phyloP scores from a whole-genome alignment of 2,797 vertebrate species.

The Chanos chanos region DNA sequence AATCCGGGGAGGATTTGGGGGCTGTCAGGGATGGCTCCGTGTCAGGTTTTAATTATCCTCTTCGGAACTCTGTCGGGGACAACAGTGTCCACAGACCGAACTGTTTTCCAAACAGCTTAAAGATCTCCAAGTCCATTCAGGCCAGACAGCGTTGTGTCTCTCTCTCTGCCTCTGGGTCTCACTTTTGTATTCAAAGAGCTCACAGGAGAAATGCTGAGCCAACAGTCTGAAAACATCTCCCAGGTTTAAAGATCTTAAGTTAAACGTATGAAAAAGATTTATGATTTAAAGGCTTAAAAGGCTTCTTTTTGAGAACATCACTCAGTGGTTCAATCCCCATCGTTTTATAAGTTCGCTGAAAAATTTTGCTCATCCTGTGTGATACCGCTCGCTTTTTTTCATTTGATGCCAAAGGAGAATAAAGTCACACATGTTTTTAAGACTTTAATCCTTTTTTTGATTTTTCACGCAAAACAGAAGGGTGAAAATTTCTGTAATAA shows the following conservation, averaged over 20 bases:
- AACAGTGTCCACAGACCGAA: constrained; percentile 41
- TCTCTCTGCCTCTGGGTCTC: constrained; percentile 23
- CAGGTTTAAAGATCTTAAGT: constrained; percentile 5
- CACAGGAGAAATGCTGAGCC: constrained; percentile 25
- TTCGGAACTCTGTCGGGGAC: constrained; percentile 47
- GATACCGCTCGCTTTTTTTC: no score
- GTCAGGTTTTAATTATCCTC: constrained; percentile 54
- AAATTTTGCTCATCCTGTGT: no score
- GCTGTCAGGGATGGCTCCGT: constrained; percentile 46
- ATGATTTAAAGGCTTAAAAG: constrained; percentile 3
- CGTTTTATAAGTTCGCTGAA: no score
- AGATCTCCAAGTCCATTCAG: constrained; percentile 39
- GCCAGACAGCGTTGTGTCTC: constrained; percentile 40
- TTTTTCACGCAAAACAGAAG: no score
- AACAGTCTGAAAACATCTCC: constrained; percentile 23
- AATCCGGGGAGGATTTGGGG: constrained; percentile 50
- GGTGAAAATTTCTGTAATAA: no score
- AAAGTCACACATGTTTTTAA: no score
- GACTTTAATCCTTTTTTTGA: no score
- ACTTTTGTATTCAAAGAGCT: constrained; percentile 36
- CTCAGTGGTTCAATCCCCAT: no score
- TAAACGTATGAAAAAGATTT: no score
- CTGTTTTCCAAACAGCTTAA: constrained; percentile 47
- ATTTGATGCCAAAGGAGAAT: no score
- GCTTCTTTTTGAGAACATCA: no score